Base-by-base conservation (phyloP, 2,888 invertebrate genomes). In the Odontocolon sp. region DNA sequence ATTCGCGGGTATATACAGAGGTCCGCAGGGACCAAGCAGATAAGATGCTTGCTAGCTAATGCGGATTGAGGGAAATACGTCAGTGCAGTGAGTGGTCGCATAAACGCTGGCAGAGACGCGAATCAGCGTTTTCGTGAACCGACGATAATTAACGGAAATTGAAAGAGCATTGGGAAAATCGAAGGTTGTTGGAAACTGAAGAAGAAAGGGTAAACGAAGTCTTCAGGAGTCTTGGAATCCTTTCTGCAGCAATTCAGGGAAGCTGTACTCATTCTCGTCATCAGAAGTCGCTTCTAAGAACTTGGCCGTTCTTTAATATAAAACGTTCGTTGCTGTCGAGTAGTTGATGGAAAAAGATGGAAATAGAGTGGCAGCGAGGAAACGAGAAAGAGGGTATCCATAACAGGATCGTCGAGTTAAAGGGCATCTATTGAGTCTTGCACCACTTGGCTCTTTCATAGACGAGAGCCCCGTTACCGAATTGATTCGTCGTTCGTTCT, bases 231-330 rank as follows among this genome's bases (percentile, higher is more conserved):
- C 33, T 18, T 63, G 38, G 26, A 50, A 33, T 63, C 54, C 31
- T 28, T 52, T 26, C 11, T n/a, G 33, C 16, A n/a, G 18, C 54
- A 16, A 14, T 31, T n/a, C 18, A 42, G 61, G 3, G 16, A 16
- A 23, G 3, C 42, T 31, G 68, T 68, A 68, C 71, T 72, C 68
- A 59, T 72, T 77, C 77, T 28, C 47, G 77, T 68, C 63, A 77
- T 77, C 72, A 77, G 77, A 50, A 72, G 68, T 68, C 77, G 67
- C 77, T 77, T 68, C 72, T 57, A 68, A 72, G 72, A 72, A 68
- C 50, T 71, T 56, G 21, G 8, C 31, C 14, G 16, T 47, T 54
- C 23, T 59, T 70, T 61, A 38, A 59, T 63, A 36, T 14, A 33
- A 47, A 45, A 21, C 31, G 28, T 59, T 42, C 42, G 23, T 59